Conservation (phyloP, 1,140 invertebrate species). For the Drosophila yakuba region DNA sequence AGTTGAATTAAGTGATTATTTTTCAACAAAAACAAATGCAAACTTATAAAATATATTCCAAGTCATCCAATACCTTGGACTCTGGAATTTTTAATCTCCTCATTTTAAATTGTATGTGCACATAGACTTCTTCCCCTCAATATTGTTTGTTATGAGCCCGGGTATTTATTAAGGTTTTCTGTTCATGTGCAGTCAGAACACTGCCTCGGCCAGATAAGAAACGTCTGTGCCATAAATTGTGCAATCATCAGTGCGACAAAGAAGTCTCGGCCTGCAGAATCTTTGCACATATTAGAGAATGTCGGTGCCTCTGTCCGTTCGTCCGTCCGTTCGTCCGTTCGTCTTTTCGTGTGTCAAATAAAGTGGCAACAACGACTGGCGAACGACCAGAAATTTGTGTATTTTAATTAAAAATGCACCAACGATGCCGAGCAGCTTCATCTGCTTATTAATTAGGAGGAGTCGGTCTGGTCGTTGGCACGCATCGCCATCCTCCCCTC, state of each 20-base stretch:
- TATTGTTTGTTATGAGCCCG: background rate
- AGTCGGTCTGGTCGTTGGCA: constrained; percentile 33
- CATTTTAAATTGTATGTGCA: too few species aligned
- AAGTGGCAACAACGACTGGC: constrained; percentile 63
- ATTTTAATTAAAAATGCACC: constrained; percentile 80
- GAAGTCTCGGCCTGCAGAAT: constrained; percentile 27
- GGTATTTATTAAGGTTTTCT: background rate
- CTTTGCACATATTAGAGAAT: constrained; percentile 45
- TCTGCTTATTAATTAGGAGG: constrained; percentile 77
- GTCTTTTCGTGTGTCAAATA: constrained; percentile 51
- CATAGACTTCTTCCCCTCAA: too few species aligned
- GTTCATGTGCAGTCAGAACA: constrained; percentile 6
- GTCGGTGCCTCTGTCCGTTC: constrained; percentile 2
- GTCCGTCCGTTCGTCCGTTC: constrained; percentile 18
- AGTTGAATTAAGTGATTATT: too few species aligned
- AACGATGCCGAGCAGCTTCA: constrained; percentile 65
- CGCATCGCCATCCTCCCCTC: constrained; percentile 3
- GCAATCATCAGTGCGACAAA: constrained; percentile 61
- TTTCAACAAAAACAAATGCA: too few species aligned
- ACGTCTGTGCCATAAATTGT: constrained; percentile 54
- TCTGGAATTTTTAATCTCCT: too few species aligned
- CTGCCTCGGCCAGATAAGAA: constrained; percentile 42
- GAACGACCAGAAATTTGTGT: constrained; percentile 78
- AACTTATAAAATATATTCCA: too few species aligned
- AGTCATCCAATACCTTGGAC: too few species aligned